Base-by-base conservation (phyloP, 2,797 vertebrate genomes). In the Semotilus atromaculatus region DNA sequence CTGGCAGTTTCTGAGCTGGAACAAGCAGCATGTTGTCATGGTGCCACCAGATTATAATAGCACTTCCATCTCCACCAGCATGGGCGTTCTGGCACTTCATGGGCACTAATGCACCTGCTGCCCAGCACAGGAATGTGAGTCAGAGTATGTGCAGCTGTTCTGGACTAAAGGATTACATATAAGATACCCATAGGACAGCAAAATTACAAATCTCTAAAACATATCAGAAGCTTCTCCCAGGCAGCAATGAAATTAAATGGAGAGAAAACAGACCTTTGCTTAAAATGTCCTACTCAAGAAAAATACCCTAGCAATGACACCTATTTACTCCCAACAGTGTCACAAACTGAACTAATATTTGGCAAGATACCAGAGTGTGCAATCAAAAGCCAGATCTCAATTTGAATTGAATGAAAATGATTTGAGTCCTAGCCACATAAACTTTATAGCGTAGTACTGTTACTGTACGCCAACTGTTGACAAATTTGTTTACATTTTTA, bases 1-100 rank as follows among this genome's bases (percentile, higher is more conserved):
- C 76, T 89, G 86, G 82, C 82, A 89, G 51, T 55, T 75, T 83
- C 34, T 78, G 40, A 85, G 66, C 29, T 82, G 70, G 80, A n/a
- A 75, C 36, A 87, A 58, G 73, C 64, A 76, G 74, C 75, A 81
- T 74, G 78, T 67, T 83, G 68, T 82, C 75, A 68, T 60, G 58
- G 73, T 73, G 67, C 86, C 84, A 86, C 68, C 9, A 86, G 53
- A 64, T 75, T 80, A 76, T 82, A 85, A 71, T n/a, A 45, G 81
- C 79, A 82, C 64, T 53, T 87, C 81, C 77, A 83, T 82, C 76
- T 34, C 38, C 80, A 84, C 79, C 82, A 76, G 86, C 83, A 85
- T 51, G 29, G 53, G 70, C 51, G 18, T 74, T 55, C 82, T 89
- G 88, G 88, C 78, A 89, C 79, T 64, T 51, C 8, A 29, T n/a